A percentile compares a stretch with the other conserved stretches of the same genome.
Conservation (phyloP, 2,888 invertebrate genomes). For the Dasypogon diadema region DNA sequence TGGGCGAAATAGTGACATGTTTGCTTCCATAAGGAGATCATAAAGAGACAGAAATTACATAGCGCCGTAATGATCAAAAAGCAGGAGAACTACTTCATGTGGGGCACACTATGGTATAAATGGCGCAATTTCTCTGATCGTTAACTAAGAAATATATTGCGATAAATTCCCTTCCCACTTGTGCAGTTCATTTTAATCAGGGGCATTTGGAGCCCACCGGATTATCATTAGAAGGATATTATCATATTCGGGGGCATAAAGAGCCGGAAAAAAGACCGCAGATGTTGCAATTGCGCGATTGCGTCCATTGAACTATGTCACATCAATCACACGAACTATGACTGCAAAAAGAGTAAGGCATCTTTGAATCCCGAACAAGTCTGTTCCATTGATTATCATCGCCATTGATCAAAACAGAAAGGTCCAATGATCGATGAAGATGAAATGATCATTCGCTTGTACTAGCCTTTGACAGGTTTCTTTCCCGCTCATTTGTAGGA, state of each 20-base stretch:
- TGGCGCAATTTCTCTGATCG: too few species aligned
- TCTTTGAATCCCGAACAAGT: not conserved
- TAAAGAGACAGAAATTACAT: too few species aligned
- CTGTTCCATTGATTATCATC: not conserved
- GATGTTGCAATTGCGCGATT: not conserved
- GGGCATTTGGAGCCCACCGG: not conserved
- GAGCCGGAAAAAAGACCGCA: not conserved
- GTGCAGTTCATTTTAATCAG: not conserved
- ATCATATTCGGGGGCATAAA: not conserved
- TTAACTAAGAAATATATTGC: too few species aligned
- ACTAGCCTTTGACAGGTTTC: not conserved
- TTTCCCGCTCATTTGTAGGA: not conserved
- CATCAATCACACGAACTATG: not conserved
- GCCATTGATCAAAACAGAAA: not conserved
- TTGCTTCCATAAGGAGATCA: too few species aligned
- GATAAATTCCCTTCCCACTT: not conserved
- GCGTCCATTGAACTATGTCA: not conserved
- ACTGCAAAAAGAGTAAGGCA: not conserved
- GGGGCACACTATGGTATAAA: too few species aligned
- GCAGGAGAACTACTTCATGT: too few species aligned
- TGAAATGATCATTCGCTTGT: constrained; percentile 7
- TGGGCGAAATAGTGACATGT: too few species aligned
- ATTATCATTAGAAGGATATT: not conserved
- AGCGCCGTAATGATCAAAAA: too few species aligned
- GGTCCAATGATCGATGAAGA: constrained; percentile 26